These are phyloP conservation scores for Staurois parvus DNA, from an alignment of 2,797 vertebrate species.

Conservation along the genomic window DNA sequence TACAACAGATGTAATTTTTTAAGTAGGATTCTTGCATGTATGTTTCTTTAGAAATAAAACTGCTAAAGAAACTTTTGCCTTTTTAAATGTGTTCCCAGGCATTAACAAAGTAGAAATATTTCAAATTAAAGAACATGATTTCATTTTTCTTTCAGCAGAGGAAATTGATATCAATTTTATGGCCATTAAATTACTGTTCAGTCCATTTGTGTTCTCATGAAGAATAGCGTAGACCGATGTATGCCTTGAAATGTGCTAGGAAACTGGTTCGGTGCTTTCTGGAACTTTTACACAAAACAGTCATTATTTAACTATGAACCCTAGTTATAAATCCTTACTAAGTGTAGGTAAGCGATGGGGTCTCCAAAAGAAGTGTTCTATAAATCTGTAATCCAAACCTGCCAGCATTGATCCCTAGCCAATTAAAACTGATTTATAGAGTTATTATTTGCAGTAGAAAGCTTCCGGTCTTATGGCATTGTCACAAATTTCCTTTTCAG, in stretches of 20 bases:
- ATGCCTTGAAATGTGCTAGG: background rate
- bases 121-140: slow-evolving; percentile 5
- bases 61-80: background rate
- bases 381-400: slow-evolving; percentile 28
- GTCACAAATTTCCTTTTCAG: background rate
- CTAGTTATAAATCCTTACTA: slow-evolving; percentile 35
- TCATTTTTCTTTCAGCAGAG: slow-evolving; percentile 17
- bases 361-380: slow-evolving; percentile 2
- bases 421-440: slow-evolving; percentile 40
- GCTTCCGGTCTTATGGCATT: slow-evolving; percentile 8
- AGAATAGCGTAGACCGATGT: background rate
- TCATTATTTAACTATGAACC: slow-evolving; percentile 26
- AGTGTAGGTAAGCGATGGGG: slow-evolving; percentile 24
- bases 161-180: slow-evolving; percentile 44
- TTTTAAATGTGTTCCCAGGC: background rate
- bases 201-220: slow-evolving; percentile 29
- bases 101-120: background rate
- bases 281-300: slow-evolving; percentile 1
- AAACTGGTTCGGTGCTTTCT: slow-evolving; percentile 3
- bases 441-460: slow-evolving; percentile 12
- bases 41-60: background rate
- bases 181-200: slow-evolving; percentile 21
- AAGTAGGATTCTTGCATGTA: too few species aligned
- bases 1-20: too few species aligned
- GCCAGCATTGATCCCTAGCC: slow-evolving; percentile 28